Evolutionary conservation across 2,113 vertebrate species (phyloP), one percentile per base, ranked within the genome.

Genomic region (Arvicanthis niloticus): DNA sequence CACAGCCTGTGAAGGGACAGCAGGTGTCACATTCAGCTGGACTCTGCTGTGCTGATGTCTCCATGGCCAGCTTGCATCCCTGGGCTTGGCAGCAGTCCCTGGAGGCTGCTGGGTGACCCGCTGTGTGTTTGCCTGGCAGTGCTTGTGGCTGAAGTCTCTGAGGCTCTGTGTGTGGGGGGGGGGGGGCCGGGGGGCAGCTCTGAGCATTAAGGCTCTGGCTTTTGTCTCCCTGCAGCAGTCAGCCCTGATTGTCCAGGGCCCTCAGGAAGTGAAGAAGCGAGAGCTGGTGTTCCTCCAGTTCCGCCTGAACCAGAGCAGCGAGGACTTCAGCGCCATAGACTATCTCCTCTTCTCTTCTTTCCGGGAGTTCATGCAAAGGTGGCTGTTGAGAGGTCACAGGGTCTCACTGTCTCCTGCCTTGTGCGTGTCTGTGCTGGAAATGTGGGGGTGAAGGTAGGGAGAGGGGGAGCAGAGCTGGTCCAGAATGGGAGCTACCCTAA

Each of bases 251-350:
- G 99, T 99, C 88, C 98, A 98, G 56, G 99, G 99, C 24, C 99
- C 99, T 1, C 99, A 98, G 58, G 99, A 99, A 42, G 99, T 99
- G 96, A 98, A 98, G 97, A 99, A 99, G 91, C 99, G 99, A 75
- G 99, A 99, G 95, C 78, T 99, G 96, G 98, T 99, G 93, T 99
- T 99, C 98, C 98, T 99, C 96, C 99, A 99, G 98, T 99, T 99
- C 98, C 99, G 99, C 94, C 99, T 99, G 67, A 99, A 99, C 81
- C 98, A 99, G 97, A 99, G 99, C 0, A 98, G 99, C 11, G 99
- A 99, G 97, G 99, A 99, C 98, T 99, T 99, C 98, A 99, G 99
- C n/a, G 99, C 99, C 94, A 99, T 99, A 94, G 99, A 99, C n/a
- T 99, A 99, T 98, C 99, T 99, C 97, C 98, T 99, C 17, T 99